A percentile compares a stretch with the other conserved stretches of the same genome.
These are phyloP conservation scores for Boloria selene DNA, from an alignment of 2,888 invertebrate genomes.

Conservation along the genomic window DNA sequence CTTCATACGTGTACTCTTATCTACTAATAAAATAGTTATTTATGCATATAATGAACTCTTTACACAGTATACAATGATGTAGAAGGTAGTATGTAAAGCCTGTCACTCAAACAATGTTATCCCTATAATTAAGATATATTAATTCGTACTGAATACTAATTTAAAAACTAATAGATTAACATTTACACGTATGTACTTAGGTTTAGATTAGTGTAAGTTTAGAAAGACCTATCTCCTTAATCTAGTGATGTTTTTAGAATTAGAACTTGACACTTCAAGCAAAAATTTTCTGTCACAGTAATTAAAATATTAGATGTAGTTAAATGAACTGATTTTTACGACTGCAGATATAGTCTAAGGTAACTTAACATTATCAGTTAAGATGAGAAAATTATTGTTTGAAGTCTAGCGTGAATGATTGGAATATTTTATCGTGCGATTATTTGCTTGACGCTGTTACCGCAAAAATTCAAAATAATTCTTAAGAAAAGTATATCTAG, in stretches of 20 bases:
- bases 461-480: conserved; percentile 12
- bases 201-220: conserved; percentile 33
- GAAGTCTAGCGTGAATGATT: conserved; percentile 48
- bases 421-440: conserved; percentile 20
- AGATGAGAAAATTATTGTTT: conserved; percentile 69
- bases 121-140: conserved; percentile 35
- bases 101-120: conserved; percentile 33
- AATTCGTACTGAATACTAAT: conserved; percentile 36
- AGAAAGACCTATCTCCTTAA: conserved; percentile 22
- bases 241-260: conserved; percentile 24
- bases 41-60: conserved; percentile 26
- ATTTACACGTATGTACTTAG: conserved; percentile 40
- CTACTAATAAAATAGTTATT: conserved; percentile 30
- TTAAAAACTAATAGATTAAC: conserved; percentile 38
- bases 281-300: conserved; percentile 58
- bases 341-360: conserved; percentile 70
- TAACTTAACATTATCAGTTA: conserved; percentile 44
- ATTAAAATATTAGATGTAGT: conserved; percentile 52
- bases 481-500: conserved; percentile 8
- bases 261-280: conserved; percentile 55
- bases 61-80: conserved; percentile 27
- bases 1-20: conserved; percentile 35
- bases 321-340: conserved; percentile 64
- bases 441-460: conserved; percentile 36
- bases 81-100: conserved; percentile 27